Percentiles rank a stretch among this genome's conserved stretches.
Evolutionary conservation across 2,797 vertebrate genomes (phyloP).

Genomic region (Vespertilio murinus): DNA sequence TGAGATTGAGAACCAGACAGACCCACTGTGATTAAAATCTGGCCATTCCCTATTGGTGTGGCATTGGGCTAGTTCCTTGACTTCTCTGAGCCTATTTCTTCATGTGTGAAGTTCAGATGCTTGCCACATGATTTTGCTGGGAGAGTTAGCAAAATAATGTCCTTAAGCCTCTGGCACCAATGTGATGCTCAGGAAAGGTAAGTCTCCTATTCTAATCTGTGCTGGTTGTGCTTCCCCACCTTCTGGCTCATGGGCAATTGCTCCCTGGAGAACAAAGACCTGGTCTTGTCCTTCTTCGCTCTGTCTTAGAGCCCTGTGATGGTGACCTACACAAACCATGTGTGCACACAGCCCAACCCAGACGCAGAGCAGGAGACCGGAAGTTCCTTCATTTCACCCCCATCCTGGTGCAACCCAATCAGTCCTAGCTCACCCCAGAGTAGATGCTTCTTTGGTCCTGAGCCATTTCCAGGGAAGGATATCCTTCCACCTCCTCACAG

Average conservation of each 20-base stretch:
- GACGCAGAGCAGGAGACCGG: background rate
- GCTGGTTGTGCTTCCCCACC: background rate
- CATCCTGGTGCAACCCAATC: background rate
- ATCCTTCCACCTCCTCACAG: background rate
- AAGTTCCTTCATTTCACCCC: background rate
- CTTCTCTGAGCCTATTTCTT: background rate
- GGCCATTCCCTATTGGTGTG: background rate
- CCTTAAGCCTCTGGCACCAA: background rate
- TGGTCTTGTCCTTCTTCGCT: too few relatives aligned
- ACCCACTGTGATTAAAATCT: background rate
- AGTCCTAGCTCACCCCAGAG: background rate
- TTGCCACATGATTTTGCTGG: background rate
- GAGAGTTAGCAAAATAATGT: background rate
- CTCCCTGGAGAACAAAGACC: background rate
- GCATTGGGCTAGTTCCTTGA: background rate
- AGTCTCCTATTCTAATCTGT: background rate
- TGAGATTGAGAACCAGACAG: background rate
- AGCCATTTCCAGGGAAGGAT: background rate
- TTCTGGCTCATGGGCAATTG: background rate
- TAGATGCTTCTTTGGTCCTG: background rate
- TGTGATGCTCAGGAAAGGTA: background rate
- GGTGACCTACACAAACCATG: background rate
- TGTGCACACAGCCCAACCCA: background rate
- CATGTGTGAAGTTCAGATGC: background rate
- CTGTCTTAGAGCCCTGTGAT: fast-evolving